Evolutionary conservation across 2,888 invertebrate species (phyloP).

Genomic region (Loripinus fragilis): DNA sequence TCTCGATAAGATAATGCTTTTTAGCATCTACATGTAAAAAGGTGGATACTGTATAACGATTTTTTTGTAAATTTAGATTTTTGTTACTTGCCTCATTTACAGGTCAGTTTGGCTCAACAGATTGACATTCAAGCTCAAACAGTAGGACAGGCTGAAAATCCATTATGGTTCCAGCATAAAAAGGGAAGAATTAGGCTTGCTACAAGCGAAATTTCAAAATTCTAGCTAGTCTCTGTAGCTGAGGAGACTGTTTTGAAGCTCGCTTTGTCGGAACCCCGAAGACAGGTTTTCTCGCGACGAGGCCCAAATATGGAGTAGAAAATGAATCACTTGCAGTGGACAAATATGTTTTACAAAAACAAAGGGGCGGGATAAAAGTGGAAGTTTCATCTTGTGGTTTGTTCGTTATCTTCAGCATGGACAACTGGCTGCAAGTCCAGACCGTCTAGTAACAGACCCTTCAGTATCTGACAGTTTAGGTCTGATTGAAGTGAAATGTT

Average conservation of each 20-base stretch:
- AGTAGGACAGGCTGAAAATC: neutral
- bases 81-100: too few species aligned
- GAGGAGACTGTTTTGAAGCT: neutral
- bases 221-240: slow-evolving; percentile 1
- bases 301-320: slow-evolving; percentile 27
- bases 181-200: slow-evolving; percentile 27
- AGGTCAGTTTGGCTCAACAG: too few species aligned
- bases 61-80: too few species aligned
- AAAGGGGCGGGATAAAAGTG: neutral
- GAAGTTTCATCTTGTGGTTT: slow-evolving; percentile 6
- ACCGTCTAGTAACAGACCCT: slow-evolving; percentile 15
- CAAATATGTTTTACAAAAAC: neutral
- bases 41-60: too few species aligned
- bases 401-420: slow-evolving; percentile 20
- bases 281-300: neutral
- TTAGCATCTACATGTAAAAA: too few species aligned
- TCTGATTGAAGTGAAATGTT: slow-evolving; percentile 18
- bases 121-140: too few species aligned
- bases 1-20: too few species aligned
- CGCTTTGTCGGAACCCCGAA: neutral
- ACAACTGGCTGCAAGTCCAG: slow-evolving; percentile 28
- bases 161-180: neutral
- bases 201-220: slow-evolving; percentile 23
- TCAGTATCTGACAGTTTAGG: neutral
- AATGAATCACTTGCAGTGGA: slow-evolving; percentile 18